These are phyloP conservation scores for Eulimnadia texana DNA, from an alignment of 1,140 invertebrate genomes.

Conservation along the genomic window DNA sequence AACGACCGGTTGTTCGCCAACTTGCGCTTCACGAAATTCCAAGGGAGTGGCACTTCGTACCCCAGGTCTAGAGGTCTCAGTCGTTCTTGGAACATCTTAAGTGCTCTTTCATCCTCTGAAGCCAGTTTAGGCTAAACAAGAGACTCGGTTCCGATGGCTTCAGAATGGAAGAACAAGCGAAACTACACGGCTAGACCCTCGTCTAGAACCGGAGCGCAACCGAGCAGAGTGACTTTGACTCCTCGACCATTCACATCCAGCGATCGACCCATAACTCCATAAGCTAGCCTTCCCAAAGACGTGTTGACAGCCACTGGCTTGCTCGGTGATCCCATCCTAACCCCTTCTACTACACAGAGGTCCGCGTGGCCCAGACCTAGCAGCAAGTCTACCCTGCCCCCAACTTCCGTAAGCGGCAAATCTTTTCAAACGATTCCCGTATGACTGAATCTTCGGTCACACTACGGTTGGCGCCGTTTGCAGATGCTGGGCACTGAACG, in stretches of 20 bases:
- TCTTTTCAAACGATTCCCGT: not conserved
- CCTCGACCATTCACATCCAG: not conserved
- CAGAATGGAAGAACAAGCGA: not conserved
- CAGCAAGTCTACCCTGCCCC: conserved; percentile 1
- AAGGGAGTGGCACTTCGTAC: not conserved
- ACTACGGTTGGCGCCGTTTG: not conserved
- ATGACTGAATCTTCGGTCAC: not conserved
- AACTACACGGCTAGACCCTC: too few species aligned
- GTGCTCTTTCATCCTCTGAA: not conserved
- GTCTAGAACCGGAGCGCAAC: not conserved
- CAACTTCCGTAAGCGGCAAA: not conserved
- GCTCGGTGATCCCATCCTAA: not conserved
- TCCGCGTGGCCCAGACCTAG: not conserved
- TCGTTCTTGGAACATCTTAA: not conserved
- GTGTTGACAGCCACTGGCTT: not conserved
- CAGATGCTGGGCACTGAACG: not conserved
- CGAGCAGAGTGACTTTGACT: not conserved
- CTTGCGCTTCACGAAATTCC: not conserved
- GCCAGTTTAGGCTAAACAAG: not conserved
- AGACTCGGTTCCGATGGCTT: not conserved
- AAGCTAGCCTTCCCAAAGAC: not conserved
- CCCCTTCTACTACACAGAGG: not conserved
- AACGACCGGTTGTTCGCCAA: not conserved
- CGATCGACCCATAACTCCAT: not conserved
- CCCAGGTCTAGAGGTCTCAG: not conserved